phyloP scores from a whole-genome alignment of 2,888 invertebrate genomes.

The Hydrotaea cyrtoneurina region DNA sequence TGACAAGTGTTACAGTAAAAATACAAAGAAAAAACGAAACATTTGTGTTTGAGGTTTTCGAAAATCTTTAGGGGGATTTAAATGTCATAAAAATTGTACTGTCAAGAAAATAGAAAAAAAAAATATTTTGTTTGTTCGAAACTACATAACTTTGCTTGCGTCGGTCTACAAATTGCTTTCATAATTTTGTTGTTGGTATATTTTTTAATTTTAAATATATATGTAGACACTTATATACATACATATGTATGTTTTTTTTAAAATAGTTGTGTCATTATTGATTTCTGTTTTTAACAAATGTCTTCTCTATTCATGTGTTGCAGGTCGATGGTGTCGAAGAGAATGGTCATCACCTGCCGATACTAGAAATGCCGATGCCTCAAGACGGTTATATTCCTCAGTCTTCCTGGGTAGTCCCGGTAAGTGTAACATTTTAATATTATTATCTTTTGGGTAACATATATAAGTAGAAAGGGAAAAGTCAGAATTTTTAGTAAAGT shows the following conservation, averaged over 20 bases:
- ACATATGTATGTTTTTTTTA: conserved; percentile 37
- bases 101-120: conserved; percentile 23
- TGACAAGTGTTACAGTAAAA: conserved; percentile 74
- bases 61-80: conserved; percentile 24
- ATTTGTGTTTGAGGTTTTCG: neutral
- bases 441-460: no score
- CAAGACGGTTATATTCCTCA: conserved; percentile 93
- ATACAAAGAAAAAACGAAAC: neutral
- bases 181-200: neutral
- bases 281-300: conserved; percentile 43
- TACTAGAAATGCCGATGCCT: conserved; percentile 88
- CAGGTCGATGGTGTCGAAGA: conserved; percentile 96
- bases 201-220: conserved; percentile 22
- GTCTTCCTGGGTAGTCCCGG: conserved; percentile 95
- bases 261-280: conserved; percentile 36
- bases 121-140: neutral
- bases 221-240: no score
- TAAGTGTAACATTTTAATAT: conserved; percentile 77
- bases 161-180: conserved; percentile 34
- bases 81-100: neutral
- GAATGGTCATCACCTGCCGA: conserved; percentile 94
- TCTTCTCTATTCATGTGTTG: conserved; percentile 75
- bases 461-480: no score
- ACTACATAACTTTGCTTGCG: conserved; percentile 55
- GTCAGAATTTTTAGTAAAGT: no score